A percentile compares a stretch with the other conserved stretches of the same genome.
Evolutionary conservation across 2,888 invertebrate species (phyloP).

Genomic region (Tenthredo livida): DNA sequence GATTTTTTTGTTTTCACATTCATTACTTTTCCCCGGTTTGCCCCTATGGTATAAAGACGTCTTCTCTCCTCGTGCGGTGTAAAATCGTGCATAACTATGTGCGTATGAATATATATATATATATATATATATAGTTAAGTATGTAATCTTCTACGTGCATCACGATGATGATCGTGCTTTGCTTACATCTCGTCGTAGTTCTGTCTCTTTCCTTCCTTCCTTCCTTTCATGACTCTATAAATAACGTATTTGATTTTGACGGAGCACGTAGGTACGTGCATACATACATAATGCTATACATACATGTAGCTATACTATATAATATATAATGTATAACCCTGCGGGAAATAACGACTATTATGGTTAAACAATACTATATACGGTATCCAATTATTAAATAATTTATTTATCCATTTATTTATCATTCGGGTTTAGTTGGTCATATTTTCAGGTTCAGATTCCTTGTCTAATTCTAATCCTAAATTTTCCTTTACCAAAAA

Average conservation of each 20-base stretch:
- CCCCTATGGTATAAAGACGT: not conserved
- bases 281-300: too few relatives aligned
- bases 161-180: slow-evolving; percentile 15
- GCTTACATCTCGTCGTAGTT: not conserved
- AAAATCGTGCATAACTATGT: not conserved
- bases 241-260: not conserved
- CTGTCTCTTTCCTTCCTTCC: not conserved
- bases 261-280: not conserved
- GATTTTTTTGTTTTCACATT: not conserved
- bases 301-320: too few relatives aligned
- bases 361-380: too few relatives aligned
- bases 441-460: too few relatives aligned
- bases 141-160: not conserved
- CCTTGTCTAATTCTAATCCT: too few relatives aligned
- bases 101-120: not conserved
- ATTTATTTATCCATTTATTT: too few relatives aligned
- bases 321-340: too few relatives aligned
- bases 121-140: too few relatives aligned
- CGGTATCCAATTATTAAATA: too few relatives aligned
- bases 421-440: too few relatives aligned
- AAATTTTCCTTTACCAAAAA: too few relatives aligned
- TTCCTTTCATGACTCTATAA: not conserved
- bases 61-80: not conserved
- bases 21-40: not conserved
- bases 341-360: too few relatives aligned